These are phyloP conservation scores for Climacteris rufus DNA, from an alignment of 2,113 vertebrate species.

Conservation along the genomic window DNA sequence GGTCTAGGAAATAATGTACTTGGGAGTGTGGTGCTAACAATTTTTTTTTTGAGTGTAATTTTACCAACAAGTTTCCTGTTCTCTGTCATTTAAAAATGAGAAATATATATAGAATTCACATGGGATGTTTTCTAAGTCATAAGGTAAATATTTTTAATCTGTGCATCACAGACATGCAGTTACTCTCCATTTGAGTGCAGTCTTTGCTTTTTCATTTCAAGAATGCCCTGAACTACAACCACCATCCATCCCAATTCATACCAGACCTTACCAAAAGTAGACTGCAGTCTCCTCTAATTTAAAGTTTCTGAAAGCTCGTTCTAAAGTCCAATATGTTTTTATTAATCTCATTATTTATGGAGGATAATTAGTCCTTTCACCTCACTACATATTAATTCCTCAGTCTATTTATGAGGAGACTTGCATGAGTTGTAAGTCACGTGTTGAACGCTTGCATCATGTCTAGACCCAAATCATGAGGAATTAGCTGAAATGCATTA, in stretches of 20 bases:
- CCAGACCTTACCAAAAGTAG: neutral
- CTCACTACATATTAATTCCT: neutral
- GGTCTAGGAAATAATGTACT: neutral
- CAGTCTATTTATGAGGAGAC: neutral
- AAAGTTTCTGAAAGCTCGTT: neutral
- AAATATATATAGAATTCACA: neutral
- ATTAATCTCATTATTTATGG: neutral
- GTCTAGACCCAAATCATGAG: neutral
- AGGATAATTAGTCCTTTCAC: neutral
- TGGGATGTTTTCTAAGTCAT: neutral
- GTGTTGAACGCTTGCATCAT: neutral
- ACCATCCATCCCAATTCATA: neutral
- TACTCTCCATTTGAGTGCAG: neutral
- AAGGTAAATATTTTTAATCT: neutral
- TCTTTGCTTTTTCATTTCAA: neutral
- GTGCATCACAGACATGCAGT: neutral
- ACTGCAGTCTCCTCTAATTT: neutral
- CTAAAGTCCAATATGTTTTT: neutral
- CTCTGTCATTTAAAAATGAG: neutral
- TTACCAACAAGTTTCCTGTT: neutral
- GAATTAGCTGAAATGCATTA: neutral
- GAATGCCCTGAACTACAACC: neutral
- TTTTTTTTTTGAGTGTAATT: neutral
- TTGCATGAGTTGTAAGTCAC: neutral
- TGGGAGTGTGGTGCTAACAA: neutral